Conservation (phyloP, 2,797 vertebrate genomes). For the Protosalanx chinensis region DNA sequence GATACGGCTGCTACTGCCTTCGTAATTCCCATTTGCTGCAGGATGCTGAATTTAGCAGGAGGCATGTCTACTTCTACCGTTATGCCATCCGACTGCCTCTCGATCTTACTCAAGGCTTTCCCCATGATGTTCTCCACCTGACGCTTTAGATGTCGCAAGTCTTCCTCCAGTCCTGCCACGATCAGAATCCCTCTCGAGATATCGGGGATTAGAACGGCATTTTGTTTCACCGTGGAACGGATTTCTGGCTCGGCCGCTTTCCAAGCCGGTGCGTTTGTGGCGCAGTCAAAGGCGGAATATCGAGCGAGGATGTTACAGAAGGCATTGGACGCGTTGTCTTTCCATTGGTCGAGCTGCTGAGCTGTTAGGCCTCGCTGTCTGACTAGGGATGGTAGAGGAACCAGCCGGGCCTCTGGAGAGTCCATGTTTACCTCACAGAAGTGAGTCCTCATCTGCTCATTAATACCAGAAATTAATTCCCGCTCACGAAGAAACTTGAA, state of each 20-base stretch:
- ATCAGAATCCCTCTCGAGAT: slow-evolving; percentile 45
- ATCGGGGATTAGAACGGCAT: slow-evolving; percentile 56
- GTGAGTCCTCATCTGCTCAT: slow-evolving; percentile 62
- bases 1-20: slow-evolving; percentile 40
- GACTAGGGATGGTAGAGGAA: slow-evolving; percentile 66
- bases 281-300: slow-evolving; percentile 60
- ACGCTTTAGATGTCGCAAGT: slow-evolving; percentile 52
- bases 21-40: slow-evolving; percentile 65
- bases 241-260: slow-evolving; percentile 58
- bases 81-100: slow-evolving; percentile 64
- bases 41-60: slow-evolving; percentile 62
- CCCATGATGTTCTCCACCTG: slow-evolving; percentile 59
- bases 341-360: slow-evolving; percentile 70
- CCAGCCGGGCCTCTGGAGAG: slow-evolving; percentile 58
- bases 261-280: slow-evolving; percentile 59
- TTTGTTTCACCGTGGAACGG: slow-evolving; percentile 34
- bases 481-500: slow-evolving; percentile 71
- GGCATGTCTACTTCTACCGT: slow-evolving; percentile 56
- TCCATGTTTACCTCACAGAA: slow-evolving; percentile 72
- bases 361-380: slow-evolving; percentile 57
- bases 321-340: slow-evolving; percentile 15
- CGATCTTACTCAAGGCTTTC: slow-evolving; percentile 49
- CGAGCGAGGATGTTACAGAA: slow-evolving; percentile 67
- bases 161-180: slow-evolving; percentile 68
- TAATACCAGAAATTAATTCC: slow-evolving; percentile 58